Base-by-base conservation (phyloP, 2,797 vertebrate genomes). In the Poeciliopsis infans region DNA sequence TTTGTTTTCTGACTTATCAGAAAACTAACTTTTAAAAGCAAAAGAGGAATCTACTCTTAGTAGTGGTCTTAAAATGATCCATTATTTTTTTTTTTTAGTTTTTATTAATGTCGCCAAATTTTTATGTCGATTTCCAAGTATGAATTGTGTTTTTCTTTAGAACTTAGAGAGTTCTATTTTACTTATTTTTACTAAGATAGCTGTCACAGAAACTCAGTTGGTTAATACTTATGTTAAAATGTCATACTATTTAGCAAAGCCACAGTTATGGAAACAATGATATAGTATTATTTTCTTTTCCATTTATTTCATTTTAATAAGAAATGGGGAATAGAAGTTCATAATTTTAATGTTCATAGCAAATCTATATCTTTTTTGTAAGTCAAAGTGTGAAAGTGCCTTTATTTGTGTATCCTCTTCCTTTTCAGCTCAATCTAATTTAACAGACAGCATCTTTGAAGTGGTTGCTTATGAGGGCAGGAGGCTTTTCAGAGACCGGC, bases 401-500 rank as follows among this genome's bases (percentile, higher is more conserved):
- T 66, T 25, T 79, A 16, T 76, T 6, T 81, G 11, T 82, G 5
- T 23, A 1, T 84, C 1, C 81, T 25, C n/a, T 81, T 82, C 28
- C 16, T 66, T 79, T 86, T 53, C 49, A 95, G 94, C 93, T 81
- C 92, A 94, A 85, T 89, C 91, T 77, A 93, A 94, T 79, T 87
- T 95, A 85, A 87, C 95, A 96, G 97, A 98, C 90, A 96, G 95
- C 0, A 95, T 99, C 13, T 81, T 99, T 93, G 97, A 98, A 94
- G 96, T 97, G 79, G 94, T 99, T 70, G 97, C 96, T 0, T 97
- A 98, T 0, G 98, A 99, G 95, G 98, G 97, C 57, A 81, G 81
- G 31, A 94, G 98, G 83, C 95, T 99, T 81, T 99, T 99, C 93
- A 96, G 98, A 91, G 98, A 99, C 91, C 95, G 96, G 78, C 96